These are phyloP conservation scores for Polypedilum pembai DNA, from an alignment of 1,140 invertebrate species.

Conservation along the genomic window DNA sequence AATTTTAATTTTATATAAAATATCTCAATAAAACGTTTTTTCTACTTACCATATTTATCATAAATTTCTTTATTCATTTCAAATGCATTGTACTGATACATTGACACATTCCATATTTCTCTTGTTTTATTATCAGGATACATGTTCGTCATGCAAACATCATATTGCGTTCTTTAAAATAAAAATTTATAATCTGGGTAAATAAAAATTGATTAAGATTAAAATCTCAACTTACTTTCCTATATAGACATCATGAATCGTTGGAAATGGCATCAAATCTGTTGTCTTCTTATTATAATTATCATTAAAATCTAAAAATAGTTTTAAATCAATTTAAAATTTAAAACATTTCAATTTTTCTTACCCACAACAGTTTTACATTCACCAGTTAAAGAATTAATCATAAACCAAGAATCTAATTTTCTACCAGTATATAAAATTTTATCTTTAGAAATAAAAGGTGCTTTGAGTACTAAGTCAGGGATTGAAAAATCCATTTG, in stretches of 20 bases:
- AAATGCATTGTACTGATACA: constrained; percentile 18
- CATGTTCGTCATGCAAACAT: background rate
- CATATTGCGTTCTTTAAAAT: background rate
- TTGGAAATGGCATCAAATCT: background rate
- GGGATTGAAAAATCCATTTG: constrained; percentile 97
- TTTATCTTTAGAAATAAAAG: constrained; percentile 88
- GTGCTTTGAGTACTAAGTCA: constrained; percentile 88
- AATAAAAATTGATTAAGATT: background rate
- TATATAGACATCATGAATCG: background rate
- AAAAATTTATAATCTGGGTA: background rate
- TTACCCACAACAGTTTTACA: constrained; percentile 73
- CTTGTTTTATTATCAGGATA: background rate
- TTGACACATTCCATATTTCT: background rate
- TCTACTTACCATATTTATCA: constrained; percentile 16
- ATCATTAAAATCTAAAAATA: background rate
- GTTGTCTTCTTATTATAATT: background rate
- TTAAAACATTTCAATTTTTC: too few species aligned
- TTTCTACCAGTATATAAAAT: constrained; percentile 93
- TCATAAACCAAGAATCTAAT: constrained; percentile 88
- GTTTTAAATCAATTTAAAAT: background rate
- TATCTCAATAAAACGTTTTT: background rate
- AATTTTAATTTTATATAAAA: too few species aligned
- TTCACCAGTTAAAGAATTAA: constrained; percentile 82
- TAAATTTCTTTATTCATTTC: background rate
- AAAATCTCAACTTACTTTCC: constrained; percentile 35